phyloP scores from a whole-genome alignment of 1,140 invertebrate species.

The Macrosteles quadrilineatus region DNA sequence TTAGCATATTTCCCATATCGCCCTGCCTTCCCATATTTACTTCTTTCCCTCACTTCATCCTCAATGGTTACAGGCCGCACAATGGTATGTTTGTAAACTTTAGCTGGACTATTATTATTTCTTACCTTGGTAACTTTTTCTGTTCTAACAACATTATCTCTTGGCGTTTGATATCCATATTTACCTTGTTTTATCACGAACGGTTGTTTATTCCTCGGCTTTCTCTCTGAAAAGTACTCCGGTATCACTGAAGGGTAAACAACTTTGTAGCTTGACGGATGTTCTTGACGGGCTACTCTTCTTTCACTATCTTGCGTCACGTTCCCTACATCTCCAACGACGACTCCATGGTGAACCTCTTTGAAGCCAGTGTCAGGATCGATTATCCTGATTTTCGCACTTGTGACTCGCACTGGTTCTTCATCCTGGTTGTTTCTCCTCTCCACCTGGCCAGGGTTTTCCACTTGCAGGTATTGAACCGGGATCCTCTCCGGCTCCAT shows the following conservation, averaged over 20 bases:
- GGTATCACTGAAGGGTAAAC: neutral
- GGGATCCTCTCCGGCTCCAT: constrained; percentile 6
- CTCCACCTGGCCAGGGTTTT: neutral
- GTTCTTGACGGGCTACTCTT: neutral
- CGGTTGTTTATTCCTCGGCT: neutral
- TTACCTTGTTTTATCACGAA: neutral
- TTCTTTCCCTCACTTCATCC: neutral
- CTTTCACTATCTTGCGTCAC: too few relatives aligned
- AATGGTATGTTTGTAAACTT: constrained; percentile 9
- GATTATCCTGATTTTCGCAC: constrained; percentile 1
- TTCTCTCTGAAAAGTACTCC: neutral
- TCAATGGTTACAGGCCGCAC: neutral
- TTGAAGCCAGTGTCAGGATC: constrained; percentile 10
- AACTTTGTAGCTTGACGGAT: neutral
- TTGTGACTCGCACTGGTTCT: neutral
- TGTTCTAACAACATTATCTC: constrained; percentile 8
- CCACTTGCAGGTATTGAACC: neutral
- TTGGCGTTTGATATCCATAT: constrained; percentile 17
- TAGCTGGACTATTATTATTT: constrained; percentile 8
- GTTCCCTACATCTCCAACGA: neutral
- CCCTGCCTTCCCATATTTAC: neutral
- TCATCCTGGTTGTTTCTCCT: neutral
- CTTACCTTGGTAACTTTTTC: neutral
- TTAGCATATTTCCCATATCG: constrained; percentile 5
- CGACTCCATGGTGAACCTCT: neutral